These are phyloP conservation scores for Leucoma salicis DNA, from an alignment of 2,888 invertebrate genomes.

Conservation along the genomic window DNA sequence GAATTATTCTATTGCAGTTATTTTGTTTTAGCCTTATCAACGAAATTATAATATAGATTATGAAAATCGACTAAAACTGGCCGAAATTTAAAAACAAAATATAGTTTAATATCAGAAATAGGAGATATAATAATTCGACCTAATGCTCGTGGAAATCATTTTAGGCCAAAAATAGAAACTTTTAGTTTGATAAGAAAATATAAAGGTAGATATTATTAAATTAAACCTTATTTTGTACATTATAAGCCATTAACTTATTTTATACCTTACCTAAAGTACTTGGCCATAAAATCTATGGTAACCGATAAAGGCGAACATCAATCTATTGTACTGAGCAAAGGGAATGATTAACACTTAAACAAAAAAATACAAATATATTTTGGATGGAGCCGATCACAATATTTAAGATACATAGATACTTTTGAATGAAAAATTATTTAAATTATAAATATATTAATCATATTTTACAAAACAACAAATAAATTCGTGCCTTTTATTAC, in stretches of 20 bases:
- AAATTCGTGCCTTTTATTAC: constrained; percentile 78
- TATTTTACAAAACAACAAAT: constrained; percentile 78
- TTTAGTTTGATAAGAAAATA: constrained; percentile 22
- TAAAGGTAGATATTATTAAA: constrained; percentile 32
- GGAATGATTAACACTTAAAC: constrained; percentile 37
- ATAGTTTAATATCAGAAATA: constrained; percentile 43
- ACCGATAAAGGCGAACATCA: constrained; percentile 65
- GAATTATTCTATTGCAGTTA: constrained; percentile 67
- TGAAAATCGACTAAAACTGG: constrained; percentile 66
- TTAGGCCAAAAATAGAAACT: constrained; percentile 56
- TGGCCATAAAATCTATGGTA: constrained; percentile 78
- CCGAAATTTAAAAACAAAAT: constrained; percentile 45
- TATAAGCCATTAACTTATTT: constrained; percentile 63
- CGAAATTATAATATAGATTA: constrained; percentile 53
- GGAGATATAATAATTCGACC: constrained; percentile 41
- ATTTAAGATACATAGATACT: constrained; percentile 21
- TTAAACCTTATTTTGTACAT: constrained; percentile 66
- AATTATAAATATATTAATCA: constrained; percentile 70
- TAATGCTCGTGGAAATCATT: constrained; percentile 37
- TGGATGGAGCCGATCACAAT: constrained; percentile 63
- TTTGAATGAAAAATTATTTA: constrained; percentile 45
- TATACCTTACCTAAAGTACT: constrained; percentile 69
- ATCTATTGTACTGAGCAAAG: constrained; percentile 67
- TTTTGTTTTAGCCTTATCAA: constrained; percentile 56
- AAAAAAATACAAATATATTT: constrained; percentile 40